Percentiles rank a stretch among this genome's conserved stretches.
phyloP scores from a whole-genome alignment of 1,140 invertebrate genomes.

The Temnothorax longispinosus region DNA sequence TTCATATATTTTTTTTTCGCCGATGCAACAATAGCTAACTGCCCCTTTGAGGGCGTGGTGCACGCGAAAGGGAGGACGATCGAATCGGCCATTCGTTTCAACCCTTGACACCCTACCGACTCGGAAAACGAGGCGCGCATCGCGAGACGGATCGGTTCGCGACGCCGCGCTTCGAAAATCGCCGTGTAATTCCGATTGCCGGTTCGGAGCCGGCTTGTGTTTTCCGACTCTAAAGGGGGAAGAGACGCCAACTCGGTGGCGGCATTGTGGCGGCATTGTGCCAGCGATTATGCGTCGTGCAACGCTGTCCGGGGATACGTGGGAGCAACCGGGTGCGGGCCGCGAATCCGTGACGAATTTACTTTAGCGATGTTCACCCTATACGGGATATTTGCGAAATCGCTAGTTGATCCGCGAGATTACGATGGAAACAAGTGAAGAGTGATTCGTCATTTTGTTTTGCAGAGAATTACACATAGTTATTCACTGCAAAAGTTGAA shows the following conservation, averaged over 20 bases:
- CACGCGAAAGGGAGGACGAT: conserved; percentile 8
- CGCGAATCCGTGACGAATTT: conserved; percentile 64
- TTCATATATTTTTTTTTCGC: conserved; percentile 32
- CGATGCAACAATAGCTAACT: conserved; percentile 44
- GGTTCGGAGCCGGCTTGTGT: conserved; percentile 28
- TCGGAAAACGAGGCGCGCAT: conserved; percentile 47
- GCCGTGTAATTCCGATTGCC: conserved; percentile 73
- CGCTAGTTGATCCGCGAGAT: conserved; percentile 51
- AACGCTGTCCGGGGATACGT: conserved; percentile 22
- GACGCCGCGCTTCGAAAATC: conserved; percentile 63
- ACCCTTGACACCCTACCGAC: conserved; percentile 35
- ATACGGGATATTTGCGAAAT: conserved; percentile 35
- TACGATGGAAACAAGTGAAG: conserved; percentile 22
- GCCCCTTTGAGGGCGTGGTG: conserved; percentile 42
- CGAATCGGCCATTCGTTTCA: conserved; percentile 41
- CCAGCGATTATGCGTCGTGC: conserved; percentile 32
- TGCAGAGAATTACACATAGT: neutral
- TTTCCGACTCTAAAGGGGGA: conserved; percentile 30
- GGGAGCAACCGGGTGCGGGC: conserved; percentile 48
- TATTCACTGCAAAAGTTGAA: neutral
- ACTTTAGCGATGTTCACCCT: conserved; percentile 5
- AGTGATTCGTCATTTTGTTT: neutral
- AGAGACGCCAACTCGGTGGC: conserved; percentile 25
- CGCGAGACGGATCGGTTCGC: conserved; percentile 36
- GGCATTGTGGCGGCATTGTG: conserved; percentile 51